Evolutionary conservation across 2,113 vertebrate species (phyloP), one percentile per base, ranked within the genome.

Genomic region (Rhinolophus sinicus): DNA sequence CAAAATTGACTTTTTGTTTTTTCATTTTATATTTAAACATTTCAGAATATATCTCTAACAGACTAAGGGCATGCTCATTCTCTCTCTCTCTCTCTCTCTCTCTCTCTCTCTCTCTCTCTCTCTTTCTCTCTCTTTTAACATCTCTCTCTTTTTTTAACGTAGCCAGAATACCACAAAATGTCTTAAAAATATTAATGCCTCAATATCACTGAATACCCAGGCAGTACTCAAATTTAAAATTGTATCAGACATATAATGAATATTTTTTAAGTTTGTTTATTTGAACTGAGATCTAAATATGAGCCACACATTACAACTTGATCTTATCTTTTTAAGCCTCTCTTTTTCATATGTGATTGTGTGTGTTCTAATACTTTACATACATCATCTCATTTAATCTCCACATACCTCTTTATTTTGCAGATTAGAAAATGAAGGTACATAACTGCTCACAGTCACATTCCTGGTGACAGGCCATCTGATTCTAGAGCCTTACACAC

Each of bases 1-100:
- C 65, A 77, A 80, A 89, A 62, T 18, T 52, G 44, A 47, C 6
- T 50, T 78, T 47, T 54, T 81, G 90, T 40, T 44, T 81, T 19
- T 81, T 50, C 10, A 96, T 76, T 75, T 95, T 10, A 38, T 64
- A 67, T 94, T 93, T 94, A 76, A 88, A 94, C 35, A 28, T 93
- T 77, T 82, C 33, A 90, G 33, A 70, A 24, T 44, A 7, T 35
- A 83, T n/a, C 33, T 95, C 38, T 96, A 56, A 83, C 95, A 93
- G 83, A 85, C 47, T 8, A 93, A 47, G n/a, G 24, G 4, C 13
- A 54, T 15, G 15, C 24, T 3, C 26, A 21, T 2, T 14, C 8
- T 86, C 21, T n/a, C 18, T 77, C n/a, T n/a, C n/a, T n/a, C n/a
- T n/a, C n/a, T n/a, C n/a, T n/a, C n/a, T n/a, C n/a, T n/a, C n/a